These are phyloP conservation scores for Microcebus lehilahytsara DNA, from an alignment of 2,113 vertebrate species.

Conservation along the genomic window DNA sequence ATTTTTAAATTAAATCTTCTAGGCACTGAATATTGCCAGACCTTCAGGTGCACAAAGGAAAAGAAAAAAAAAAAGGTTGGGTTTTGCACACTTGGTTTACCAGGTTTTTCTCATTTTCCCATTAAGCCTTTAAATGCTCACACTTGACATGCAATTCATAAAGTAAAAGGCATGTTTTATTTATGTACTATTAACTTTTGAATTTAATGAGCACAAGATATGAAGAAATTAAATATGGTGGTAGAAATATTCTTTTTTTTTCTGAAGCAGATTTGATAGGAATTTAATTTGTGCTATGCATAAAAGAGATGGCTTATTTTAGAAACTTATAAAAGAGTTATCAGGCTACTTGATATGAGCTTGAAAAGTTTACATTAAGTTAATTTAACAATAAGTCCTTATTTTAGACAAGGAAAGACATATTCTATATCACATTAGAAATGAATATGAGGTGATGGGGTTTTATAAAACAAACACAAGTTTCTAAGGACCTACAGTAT, in stretches of 20 bases:
- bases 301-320: slow-evolving; percentile 57
- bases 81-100: not conserved
- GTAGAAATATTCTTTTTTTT: slow-evolving; percentile 54
- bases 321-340: slow-evolving; percentile 53
- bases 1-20: slow-evolving; percentile 30
- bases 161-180: slow-evolving; percentile 58
- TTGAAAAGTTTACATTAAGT: slow-evolving; percentile 39
- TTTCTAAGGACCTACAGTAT: not conserved
- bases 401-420: slow-evolving; percentile 9
- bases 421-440: not conserved
- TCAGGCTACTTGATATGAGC: slow-evolving; percentile 19
- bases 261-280: slow-evolving; percentile 34
- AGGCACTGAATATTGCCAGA: not conserved
- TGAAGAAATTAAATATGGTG: slow-evolving; percentile 38
- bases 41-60: not conserved
- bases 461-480: not conserved
- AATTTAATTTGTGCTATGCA: slow-evolving; percentile 60
- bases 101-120: not conserved
- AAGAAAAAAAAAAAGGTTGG: not conserved
- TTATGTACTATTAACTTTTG: slow-evolving; percentile 35
- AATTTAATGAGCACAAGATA: slow-evolving; percentile 40
- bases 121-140: slow-evolving; percentile 7
- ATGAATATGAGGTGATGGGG: not conserved
- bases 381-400: slow-evolving; percentile 51
- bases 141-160: not conserved